A percentile compares a stretch with the other conserved stretches of the same genome.
Conservation (phyloP, 64 coral and sea anemone species). For the Montipora foliosa region DNA sequence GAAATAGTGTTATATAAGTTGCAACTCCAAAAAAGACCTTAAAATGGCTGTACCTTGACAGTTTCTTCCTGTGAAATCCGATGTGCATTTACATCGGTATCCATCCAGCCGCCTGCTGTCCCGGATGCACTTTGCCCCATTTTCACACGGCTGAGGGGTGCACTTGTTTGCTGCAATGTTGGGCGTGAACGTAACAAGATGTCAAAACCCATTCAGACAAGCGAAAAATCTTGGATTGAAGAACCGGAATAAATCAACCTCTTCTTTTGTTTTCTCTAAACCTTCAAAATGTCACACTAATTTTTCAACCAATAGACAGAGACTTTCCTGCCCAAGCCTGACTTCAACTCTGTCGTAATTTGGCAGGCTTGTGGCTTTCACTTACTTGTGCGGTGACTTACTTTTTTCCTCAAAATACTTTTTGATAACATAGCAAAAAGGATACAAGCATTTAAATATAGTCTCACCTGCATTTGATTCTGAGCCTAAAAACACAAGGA, state of each 20-base stretch:
- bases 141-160: conserved; percentile 90
- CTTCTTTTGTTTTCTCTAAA: too few relatives aligned
- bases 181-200: not conserved
- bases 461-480: conserved; percentile 59
- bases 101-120: conserved; percentile 94
- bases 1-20: not conserved
- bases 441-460: not conserved
- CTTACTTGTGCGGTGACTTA: too few relatives aligned
- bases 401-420: too few relatives aligned
- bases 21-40: not conserved
- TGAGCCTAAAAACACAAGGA: conserved; percentile 16
- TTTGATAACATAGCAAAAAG: not conserved
- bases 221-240: too few relatives aligned
- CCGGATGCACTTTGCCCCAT: conserved; percentile 82
- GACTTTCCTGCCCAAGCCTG: not conserved
- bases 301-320: not conserved
- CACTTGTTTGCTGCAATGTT: conserved; percentile 66
- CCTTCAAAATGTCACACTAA: not conserved
- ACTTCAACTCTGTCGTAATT: not conserved
- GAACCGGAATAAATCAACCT: too few relatives aligned
- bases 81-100: conserved; percentile 93
- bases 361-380: too few relatives aligned
- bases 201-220: too few relatives aligned
- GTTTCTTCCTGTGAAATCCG: conserved; percentile 93
- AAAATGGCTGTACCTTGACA: conserved; percentile 78